Percentiles rank a stretch among this genome's conserved stretches.
Conservation (phyloP, 2,113 vertebrate genomes). For the Charina bottae region DNA sequence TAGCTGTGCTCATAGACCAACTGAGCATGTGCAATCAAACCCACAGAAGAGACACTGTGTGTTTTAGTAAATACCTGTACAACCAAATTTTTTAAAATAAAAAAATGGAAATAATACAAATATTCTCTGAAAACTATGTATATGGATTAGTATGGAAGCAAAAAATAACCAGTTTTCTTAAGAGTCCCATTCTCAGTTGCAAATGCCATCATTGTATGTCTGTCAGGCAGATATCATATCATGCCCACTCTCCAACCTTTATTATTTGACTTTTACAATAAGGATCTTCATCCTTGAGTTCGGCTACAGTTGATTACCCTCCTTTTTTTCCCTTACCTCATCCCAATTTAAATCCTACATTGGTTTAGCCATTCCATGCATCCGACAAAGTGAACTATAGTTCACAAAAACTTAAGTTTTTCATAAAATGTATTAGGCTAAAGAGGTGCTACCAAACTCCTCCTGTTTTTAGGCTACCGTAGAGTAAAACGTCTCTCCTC, state of each 20-base stretch:
- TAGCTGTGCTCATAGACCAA: neutral
- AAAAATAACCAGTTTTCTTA: neutral
- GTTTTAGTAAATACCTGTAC: neutral
- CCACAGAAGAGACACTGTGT: neutral
- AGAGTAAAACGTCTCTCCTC: neutral
- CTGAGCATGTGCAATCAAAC: neutral
- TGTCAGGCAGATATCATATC: neutral
- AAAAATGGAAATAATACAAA: neutral
- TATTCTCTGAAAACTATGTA: neutral
- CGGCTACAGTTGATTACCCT: neutral
- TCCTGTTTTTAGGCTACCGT: neutral
- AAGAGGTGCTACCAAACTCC: neutral
- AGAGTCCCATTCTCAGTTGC: neutral
- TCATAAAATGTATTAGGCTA: neutral
- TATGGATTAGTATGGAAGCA: neutral
- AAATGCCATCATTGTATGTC: neutral
- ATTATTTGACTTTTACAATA: neutral
- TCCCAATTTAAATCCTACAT: neutral
- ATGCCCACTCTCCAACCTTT: neutral
- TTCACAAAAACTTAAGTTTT: neutral
- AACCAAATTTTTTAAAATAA: neutral
- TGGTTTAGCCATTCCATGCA: neutral
- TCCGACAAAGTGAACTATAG: neutral
- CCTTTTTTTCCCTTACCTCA: neutral
- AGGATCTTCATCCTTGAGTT: neutral